Evolutionary conservation across 1,140 invertebrate genomes (phyloP).

Genomic region (Thaumetopoea pityocampa): DNA sequence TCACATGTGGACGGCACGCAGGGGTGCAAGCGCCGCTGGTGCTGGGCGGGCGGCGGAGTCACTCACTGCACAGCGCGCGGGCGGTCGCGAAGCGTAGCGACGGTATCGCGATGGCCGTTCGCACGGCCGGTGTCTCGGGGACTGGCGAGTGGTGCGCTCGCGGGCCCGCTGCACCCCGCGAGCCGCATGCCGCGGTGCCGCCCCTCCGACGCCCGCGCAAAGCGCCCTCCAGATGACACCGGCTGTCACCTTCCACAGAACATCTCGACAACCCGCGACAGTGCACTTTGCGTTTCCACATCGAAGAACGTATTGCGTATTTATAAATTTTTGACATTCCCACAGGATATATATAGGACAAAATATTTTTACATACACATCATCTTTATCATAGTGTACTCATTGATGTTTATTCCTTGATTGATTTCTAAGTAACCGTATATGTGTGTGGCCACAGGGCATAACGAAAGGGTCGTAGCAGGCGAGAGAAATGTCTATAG

Average conservation of each 20-base stretch:
- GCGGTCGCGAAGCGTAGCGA: slow-evolving; percentile 24
- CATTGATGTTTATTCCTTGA: too few relatives aligned
- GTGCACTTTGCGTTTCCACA: background rate
- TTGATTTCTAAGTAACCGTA: too few relatives aligned
- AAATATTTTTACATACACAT: slow-evolving; percentile 1
- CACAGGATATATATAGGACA: too few relatives aligned
- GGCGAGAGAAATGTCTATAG: too few relatives aligned
- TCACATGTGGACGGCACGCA: slow-evolving; percentile 52
- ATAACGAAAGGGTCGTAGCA: too few relatives aligned
- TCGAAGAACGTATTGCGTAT: too few relatives aligned
- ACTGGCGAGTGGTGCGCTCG: slow-evolving; percentile 51
- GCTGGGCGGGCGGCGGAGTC: slow-evolving; percentile 32
- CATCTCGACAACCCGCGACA: slow-evolving; percentile 50
- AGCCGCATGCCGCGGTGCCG: slow-evolving; percentile 48
- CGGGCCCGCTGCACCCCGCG: slow-evolving; percentile 43
- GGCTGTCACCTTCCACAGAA: slow-evolving; percentile 43
- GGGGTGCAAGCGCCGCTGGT: slow-evolving; percentile 39
- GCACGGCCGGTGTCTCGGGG: slow-evolving; percentile 67
- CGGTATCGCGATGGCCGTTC: slow-evolving; percentile 59
- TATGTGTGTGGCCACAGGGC: too few relatives aligned
- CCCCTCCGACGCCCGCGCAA: slow-evolving; percentile 54
- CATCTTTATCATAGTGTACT: too few relatives aligned
- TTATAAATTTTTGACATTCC: too few relatives aligned
- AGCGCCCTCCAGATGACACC: slow-evolving; percentile 60
- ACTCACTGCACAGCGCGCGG: slow-evolving; percentile 29